phyloP scores from a whole-genome alignment of 2,888 invertebrate genomes.

The Watsonalla binaria region DNA sequence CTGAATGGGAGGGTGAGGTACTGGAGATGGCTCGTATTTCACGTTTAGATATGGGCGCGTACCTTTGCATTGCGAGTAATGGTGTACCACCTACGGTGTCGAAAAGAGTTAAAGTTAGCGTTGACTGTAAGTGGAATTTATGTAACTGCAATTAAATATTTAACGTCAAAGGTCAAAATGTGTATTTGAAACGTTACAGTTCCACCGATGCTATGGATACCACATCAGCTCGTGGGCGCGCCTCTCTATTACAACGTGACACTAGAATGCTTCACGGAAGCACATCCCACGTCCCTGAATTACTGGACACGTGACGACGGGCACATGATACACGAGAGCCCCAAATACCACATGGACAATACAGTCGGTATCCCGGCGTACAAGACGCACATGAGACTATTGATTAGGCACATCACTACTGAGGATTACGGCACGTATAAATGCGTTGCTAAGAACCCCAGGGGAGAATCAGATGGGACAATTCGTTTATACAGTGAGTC shows the following conservation, averaged over 20 bases:
- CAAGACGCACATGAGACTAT: constrained; percentile 92
- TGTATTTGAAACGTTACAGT: constrained; percentile 75
- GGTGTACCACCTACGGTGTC: constrained; percentile 94
- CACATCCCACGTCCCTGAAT: constrained; percentile 93
- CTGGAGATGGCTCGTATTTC: constrained; percentile 91
- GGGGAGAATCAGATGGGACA: constrained; percentile 93
- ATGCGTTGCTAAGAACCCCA: constrained; percentile 92
- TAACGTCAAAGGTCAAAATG: neutral
- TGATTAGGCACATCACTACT: constrained; percentile 86
- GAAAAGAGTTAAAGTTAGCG: constrained; percentile 95
- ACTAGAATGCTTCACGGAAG: constrained; percentile 93
- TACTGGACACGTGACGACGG: constrained; percentile 94
- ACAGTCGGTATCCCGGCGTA: constrained; percentile 84
- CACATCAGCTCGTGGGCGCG: constrained; percentile 92
- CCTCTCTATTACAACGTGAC: constrained; percentile 90
- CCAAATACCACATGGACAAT: constrained; percentile 89
- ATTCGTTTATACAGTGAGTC: constrained; percentile 92
- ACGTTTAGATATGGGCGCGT: constrained; percentile 93
- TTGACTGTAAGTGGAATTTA: constrained; percentile 88
- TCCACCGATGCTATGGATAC: constrained; percentile 95
- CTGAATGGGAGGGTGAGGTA: constrained; percentile 91
- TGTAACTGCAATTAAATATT: neutral
- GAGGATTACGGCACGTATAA: constrained; percentile 93
- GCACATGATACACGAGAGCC: constrained; percentile 92
- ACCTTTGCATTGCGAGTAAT: constrained; percentile 94